Evolutionary conservation across 1,140 invertebrate genomes (phyloP), one percentile per base, ranked within the genome.

Genomic region (Drosophila fuyamai): DNA sequence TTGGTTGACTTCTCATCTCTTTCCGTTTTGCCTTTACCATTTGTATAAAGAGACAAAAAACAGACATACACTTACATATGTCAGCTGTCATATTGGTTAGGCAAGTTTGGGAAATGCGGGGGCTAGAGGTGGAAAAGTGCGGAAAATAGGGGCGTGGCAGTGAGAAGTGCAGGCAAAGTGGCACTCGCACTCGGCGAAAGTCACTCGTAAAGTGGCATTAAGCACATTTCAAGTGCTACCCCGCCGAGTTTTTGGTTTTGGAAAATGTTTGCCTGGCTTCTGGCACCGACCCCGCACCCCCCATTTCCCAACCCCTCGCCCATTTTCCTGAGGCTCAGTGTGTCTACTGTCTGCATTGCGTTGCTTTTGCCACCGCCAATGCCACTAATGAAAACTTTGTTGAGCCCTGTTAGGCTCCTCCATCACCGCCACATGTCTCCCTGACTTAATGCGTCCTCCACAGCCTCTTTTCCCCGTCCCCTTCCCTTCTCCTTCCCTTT

Each of bases 151-250:
- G 40, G 48, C 36, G 58, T 47, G 59, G 54, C 55, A 35, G 67
- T 27, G 41, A 59, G 61, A 56, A 73, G 57, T 84, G 81, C 74
- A 85, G 75, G 79, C 68, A 85, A 85, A 85, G 82, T 85, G 82
- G 78, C 79, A 85, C 75, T 86, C 83, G 78, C 82, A 82, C 82
- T 81, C 82, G 62, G 75, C 82, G 79, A 86, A 86, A 86, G 82
- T 86, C 82, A 86, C 83, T 88, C 82, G 82, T 86, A 86, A 86
- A 86, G 82, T 88, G 82, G 83, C 83, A 86, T 86, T 86, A 88
- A 82, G 82, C 82, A 82, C 79, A 86, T 88, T 85, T 86, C 82
- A 86, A 85, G 82, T 83, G 79, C 54, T 79, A 76, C 77, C 59
- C 66, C 65, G 79, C 55, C 58, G 55, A 72, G 82, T 86, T 85